Conservation (phyloP, 2,113 vertebrate genomes). For the Psilopogon haemacephalus region DNA sequence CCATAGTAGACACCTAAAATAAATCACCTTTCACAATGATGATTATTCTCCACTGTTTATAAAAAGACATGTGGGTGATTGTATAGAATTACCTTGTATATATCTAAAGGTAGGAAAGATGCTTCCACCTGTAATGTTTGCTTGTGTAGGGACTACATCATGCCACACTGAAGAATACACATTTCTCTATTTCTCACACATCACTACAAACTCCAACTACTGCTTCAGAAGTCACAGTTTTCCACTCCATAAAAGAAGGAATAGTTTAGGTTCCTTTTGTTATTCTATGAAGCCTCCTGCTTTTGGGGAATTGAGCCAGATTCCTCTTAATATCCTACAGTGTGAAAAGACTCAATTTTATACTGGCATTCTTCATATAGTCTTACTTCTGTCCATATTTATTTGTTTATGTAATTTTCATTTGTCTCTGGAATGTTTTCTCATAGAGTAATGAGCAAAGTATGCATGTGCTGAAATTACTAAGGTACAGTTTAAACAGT, state of each 20-base stretch:
- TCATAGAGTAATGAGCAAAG: background rate
- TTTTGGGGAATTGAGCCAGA: background rate
- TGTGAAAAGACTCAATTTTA: background rate
- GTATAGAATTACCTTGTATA: background rate
- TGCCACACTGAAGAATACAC: background rate
- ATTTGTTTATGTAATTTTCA: background rate
- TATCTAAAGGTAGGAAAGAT: background rate
- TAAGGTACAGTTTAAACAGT: background rate
- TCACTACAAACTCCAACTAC: background rate
- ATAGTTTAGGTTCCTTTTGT: background rate
- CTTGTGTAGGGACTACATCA: background rate
- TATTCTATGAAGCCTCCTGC: background rate
- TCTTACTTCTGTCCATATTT: background rate
- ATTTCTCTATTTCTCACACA: background rate
- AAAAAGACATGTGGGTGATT: background rate
- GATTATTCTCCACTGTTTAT: background rate
- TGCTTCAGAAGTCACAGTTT: background rate
- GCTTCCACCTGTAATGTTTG: fast-evolving
- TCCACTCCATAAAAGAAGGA: background rate
- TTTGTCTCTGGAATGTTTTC: background rate
- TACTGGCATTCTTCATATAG: background rate
- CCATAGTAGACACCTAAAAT: background rate
- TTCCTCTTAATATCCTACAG: background rate
- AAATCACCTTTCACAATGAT: background rate
- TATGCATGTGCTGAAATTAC: background rate